Evolutionary conservation across 2,888 invertebrate species (phyloP).

Genomic region (Macaria notata): DNA sequence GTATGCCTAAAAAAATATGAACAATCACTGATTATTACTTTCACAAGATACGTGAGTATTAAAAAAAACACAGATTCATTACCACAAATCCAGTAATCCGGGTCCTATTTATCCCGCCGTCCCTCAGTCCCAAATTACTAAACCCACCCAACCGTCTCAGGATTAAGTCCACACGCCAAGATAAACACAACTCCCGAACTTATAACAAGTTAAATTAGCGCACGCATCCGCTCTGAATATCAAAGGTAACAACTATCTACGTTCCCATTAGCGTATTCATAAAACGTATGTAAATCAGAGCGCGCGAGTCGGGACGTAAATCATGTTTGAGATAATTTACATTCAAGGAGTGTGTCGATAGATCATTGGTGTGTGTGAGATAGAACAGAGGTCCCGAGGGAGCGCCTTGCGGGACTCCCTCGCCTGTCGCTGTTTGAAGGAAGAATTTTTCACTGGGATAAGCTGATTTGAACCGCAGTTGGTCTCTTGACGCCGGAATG

Average conservation of each 20-base stretch:
- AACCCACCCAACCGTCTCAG: too few relatives aligned
- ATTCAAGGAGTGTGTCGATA: slow-evolving; percentile 15
- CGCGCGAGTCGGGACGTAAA: slow-evolving; percentile 30
- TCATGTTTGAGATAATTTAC: slow-evolving; percentile 36
- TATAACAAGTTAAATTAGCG: slow-evolving; percentile 15
- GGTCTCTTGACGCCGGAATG: not conserved
- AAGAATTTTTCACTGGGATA: slow-evolving; percentile 11
- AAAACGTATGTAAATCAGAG: slow-evolving; percentile 40
- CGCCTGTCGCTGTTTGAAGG: not conserved
- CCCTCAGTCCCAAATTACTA: too few relatives aligned
- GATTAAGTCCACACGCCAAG: not conserved
- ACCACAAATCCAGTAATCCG: too few relatives aligned
- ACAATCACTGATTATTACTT: too few relatives aligned
- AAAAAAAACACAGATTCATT: too few relatives aligned
- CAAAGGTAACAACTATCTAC: slow-evolving; percentile 14
- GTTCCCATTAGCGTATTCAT: slow-evolving; percentile 28
- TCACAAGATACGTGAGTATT: too few relatives aligned
- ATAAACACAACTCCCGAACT: slow-evolving; percentile 7
- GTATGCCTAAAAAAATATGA: too few relatives aligned
- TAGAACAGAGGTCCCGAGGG: slow-evolving; percentile 24
- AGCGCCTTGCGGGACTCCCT: slow-evolving; percentile 22
- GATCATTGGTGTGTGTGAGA: slow-evolving; percentile 26
- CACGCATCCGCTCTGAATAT: slow-evolving; percentile 10
- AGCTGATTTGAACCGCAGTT: slow-evolving; percentile 2
- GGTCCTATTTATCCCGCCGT: too few relatives aligned